Conservation (phyloP, 1,140 invertebrate species). For the Cyrtorhinus lividipennis region DNA sequence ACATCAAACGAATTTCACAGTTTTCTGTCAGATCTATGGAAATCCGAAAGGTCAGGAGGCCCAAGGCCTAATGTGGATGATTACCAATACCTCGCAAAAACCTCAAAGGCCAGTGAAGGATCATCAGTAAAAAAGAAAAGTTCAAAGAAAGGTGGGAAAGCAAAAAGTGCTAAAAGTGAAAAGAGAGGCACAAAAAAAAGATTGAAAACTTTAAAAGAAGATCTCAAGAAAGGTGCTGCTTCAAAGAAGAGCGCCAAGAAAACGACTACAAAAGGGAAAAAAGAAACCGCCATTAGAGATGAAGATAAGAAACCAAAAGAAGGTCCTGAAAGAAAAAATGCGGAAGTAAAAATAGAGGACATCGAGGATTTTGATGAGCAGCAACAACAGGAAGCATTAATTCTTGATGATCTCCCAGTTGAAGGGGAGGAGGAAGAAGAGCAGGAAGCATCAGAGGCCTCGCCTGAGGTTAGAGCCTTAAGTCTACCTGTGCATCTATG, state of each 20-base stretch:
- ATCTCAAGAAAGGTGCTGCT: background rate
- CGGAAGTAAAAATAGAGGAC: background rate
- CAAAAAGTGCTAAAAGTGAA: background rate
- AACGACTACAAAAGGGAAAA: background rate
- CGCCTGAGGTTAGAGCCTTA: no score
- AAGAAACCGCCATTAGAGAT: background rate
- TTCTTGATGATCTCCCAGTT: background rate
- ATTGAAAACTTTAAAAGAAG: background rate
- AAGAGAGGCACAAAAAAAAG: background rate
- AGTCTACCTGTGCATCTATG: no score
- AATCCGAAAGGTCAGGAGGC: background rate
- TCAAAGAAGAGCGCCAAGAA: background rate
- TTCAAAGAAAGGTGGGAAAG: background rate
- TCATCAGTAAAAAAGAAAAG: background rate
- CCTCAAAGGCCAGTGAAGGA: background rate
- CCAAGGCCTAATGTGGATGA: background rate
- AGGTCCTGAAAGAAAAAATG: background rate
- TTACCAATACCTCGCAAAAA: background rate
- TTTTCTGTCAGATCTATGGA: slow-evolving; percentile 1
- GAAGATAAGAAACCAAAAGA: background rate
- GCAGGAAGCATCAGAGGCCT: background rate
- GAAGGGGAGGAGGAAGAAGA: slow-evolving; percentile 16
- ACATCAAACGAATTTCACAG: no score
- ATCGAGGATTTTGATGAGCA: background rate
- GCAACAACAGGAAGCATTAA: background rate